Percentiles rank a stretch among this genome's conserved stretches.
These are phyloP conservation scores for Dendrocincla tyrannina DNA, from an alignment of 2,797 vertebrate species.

Conservation along the genomic window DNA sequence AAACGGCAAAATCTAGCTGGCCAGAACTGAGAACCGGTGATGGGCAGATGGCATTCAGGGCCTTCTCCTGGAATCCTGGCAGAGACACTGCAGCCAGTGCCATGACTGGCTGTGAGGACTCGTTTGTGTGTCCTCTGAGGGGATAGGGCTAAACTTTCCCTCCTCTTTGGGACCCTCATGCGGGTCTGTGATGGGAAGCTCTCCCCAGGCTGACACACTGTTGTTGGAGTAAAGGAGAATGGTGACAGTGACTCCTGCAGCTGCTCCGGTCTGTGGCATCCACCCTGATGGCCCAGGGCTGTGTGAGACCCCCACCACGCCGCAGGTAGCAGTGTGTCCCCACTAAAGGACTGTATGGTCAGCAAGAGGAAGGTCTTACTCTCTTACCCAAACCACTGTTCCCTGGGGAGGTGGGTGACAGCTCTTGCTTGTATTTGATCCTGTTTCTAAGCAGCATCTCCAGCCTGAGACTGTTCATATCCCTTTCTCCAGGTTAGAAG, in stretches of 20 bases:
- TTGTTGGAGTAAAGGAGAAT: background rate
- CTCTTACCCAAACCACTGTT: background rate
- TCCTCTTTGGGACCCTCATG: background rate
- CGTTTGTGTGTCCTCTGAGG: fast-evolving
- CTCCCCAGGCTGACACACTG: background rate
- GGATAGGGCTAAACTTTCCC: background rate
- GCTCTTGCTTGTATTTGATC: background rate
- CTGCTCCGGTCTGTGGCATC: background rate
- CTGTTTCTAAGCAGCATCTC: background rate
- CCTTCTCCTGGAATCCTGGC: background rate
- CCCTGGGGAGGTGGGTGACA: background rate
- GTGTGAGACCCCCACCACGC: fast-evolving
- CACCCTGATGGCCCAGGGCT: background rate
- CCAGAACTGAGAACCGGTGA: background rate
- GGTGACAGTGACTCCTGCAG: background rate
- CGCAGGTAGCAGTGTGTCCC: fast-evolving
- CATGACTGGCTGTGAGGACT: background rate
- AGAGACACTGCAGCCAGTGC: background rate
- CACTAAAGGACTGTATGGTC: background rate
- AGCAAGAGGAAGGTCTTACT: background rate
- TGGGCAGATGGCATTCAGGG: background rate
- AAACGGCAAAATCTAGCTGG: background rate
- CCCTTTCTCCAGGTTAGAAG: background rate
- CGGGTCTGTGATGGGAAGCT: background rate
- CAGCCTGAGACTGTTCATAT: background rate